Evolutionary conservation across 2,113 vertebrate species (phyloP).

Genomic region (Ptyas mucosa): DNA sequence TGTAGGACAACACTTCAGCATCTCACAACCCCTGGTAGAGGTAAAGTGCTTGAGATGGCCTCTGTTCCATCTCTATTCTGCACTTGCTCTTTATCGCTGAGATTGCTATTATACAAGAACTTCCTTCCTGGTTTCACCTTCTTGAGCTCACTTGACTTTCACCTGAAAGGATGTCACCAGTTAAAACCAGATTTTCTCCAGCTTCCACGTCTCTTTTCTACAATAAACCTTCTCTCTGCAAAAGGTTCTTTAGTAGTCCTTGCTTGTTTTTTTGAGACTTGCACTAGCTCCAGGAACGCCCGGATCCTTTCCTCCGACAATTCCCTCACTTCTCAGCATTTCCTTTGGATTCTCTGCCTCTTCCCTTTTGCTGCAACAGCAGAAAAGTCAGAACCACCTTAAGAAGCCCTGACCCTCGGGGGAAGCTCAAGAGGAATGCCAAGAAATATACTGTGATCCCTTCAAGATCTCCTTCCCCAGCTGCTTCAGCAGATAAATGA

Average conservation of each 20-base stretch:
- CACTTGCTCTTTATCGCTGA: neutral
- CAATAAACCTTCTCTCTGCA: neutral
- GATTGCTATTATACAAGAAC: neutral
- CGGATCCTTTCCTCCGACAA: neutral
- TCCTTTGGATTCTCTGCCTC: neutral
- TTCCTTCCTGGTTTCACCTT: neutral
- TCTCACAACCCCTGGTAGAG: neutral
- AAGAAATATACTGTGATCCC: slow-evolving; percentile 10
- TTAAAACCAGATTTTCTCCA: neutral
- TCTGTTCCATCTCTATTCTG: neutral
- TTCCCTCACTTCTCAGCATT: neutral
- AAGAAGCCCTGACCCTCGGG: neutral
- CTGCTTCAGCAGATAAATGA: slow-evolving; percentile 50
- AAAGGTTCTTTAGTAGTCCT: neutral
- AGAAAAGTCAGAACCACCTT: neutral
- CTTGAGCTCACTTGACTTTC: neutral
- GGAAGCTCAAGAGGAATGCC: neutral
- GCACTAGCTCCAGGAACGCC: neutral
- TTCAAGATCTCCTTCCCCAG: slow-evolving; percentile 32
- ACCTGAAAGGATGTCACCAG: neutral
- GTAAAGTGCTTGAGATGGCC: neutral
- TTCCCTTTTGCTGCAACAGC: neutral
- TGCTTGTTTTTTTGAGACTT: neutral
- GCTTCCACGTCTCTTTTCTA: neutral
- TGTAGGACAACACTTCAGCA: neutral